Base-by-base conservation (phyloP, 2,113 vertebrate species). In the Otis tarda region DNA sequence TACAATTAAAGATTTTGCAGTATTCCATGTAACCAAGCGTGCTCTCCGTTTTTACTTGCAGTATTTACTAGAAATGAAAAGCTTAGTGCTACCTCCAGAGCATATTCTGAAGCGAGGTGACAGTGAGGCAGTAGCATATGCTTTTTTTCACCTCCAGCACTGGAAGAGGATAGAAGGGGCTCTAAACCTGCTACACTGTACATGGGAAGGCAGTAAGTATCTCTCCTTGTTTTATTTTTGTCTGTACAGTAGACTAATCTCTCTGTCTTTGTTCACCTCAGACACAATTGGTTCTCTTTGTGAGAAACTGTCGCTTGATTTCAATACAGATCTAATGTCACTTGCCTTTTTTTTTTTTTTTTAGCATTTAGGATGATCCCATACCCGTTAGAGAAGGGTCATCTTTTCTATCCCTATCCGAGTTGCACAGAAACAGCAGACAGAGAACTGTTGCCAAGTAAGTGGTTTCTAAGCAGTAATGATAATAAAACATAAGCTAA, bases 61-160 rank as follows among this genome's bases (percentile, higher is more conserved):
- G 99, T 99, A 99, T 97, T 98, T 99, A 94, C 97, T 99, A 97
- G 99, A 99, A 97, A 99, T 99, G 99, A 99, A 99, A 97, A 99
- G 99, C 98, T 98, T 99, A 71, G 99, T 99, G 97, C 98, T 99
- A 93, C 99, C 99, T 95, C 99, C 99, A 94, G 99, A 99, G 93
- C 99, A 99, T 95, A 99, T 99, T 97, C 96, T 99, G 98, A 99
- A 99, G 92, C 98, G 99, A 61, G 99, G 99, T 35, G 99, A 99
- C 98, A 99, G 99, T 37, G 99, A 99, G 97, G 99, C 99, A 50
- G 98, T 99, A 83, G 99, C 99, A 1, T 99, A 99, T 37, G 99
- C 99, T 43, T 99, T 99, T 98, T 99, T 99, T 91, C 99, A 99
- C 97, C 98, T 99, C 87, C 99, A 99, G 97, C 99, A 99, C 97